Evolutionary conservation across 2,113 vertebrate genomes (phyloP), one percentile per base, ranked within the genome.

Genomic region (Brachyistius frenatus): DNA sequence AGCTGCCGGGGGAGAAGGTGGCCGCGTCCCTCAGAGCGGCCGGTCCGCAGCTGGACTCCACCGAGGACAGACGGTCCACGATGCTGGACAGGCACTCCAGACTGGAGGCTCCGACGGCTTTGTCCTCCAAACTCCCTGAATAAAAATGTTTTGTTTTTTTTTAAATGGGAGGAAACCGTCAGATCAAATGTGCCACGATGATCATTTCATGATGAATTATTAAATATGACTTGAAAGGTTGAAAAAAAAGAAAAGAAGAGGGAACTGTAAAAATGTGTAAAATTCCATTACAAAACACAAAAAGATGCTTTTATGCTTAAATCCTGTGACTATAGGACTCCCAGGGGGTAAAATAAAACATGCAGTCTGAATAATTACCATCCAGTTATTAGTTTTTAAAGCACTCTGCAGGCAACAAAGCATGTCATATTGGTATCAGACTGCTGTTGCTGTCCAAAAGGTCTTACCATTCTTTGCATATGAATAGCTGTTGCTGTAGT

Each of bases 61-160:
- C 93, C 0, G 94, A 94, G 66, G 96, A 95, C 78, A 99, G 96
- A 0, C 98, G 94, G 85, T 99, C 97, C 93, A 99, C 98, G 74
- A 99, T 99, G 91, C 96, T 99, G 93, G 97, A 98, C 75, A 99
- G 94, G 85, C 97, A 99, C 90, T 97, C 95, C 89, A 99, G 92
- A 83, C 98, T 99, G 87, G 97, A 97, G 14, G 96, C 92, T 13
- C 95, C 89, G 6, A 86, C 86, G 15, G 89, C 73, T 86, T 94
- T 96, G 4, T 94, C 95, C 44, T 83, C 65, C 50, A 85, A 8
- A 36, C 88, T 90, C 2, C 92, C 96, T 97, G 89, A 50, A 23
- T 23, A 23, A 23, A 23, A 23, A 23, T 23, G 23, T 1, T 23
- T 23, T 23, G 23, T 23, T 23, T 23, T 23, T 23, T 23, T 23